Percentiles rank a stretch among this genome's conserved stretches.
Evolutionary conservation across 2,797 vertebrate genomes (phyloP).

Genomic region (Paramormyrops hopkinsi): DNA sequence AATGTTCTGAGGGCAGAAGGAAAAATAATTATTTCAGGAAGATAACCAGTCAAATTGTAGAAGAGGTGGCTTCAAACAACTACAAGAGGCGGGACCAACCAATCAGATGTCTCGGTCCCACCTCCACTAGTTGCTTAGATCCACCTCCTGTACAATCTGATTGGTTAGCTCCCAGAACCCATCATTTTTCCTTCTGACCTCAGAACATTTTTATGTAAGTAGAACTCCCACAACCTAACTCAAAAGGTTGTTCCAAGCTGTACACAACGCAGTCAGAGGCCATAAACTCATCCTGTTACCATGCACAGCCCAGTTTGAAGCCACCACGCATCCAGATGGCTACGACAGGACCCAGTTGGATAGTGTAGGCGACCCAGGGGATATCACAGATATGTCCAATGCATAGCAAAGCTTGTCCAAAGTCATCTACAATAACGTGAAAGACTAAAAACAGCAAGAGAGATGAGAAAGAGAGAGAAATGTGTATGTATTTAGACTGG

Average conservation of each 20-base stretch:
- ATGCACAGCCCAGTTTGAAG: constrained; percentile 17
- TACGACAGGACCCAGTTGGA: neutral
- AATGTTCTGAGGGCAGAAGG: neutral
- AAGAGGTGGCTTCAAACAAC: neutral
- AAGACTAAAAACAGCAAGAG: neutral
- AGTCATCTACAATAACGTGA: neutral
- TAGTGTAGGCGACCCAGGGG: neutral
- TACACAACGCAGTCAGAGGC: neutral
- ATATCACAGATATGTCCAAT: neutral
- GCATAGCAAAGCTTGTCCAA: neutral
- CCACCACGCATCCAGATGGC: constrained; percentile 21
- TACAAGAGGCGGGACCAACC: neutral
- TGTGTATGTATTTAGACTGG: neutral
- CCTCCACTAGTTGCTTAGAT: neutral
- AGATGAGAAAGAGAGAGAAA: neutral
- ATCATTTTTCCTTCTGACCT: neutral
- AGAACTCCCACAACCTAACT: neutral
- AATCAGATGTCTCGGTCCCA: neutral
- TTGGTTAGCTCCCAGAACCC: neutral
- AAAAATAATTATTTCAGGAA: neutral
- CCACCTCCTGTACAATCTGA: neutral
- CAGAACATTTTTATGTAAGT: neutral
- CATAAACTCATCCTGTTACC: neutral
- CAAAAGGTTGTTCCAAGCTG: constrained; percentile 4
- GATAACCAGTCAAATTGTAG: neutral